These are phyloP conservation scores for Diplogasteroides magnus DNA, from an alignment of 1,140 invertebrate species.

Conservation along the genomic window DNA sequence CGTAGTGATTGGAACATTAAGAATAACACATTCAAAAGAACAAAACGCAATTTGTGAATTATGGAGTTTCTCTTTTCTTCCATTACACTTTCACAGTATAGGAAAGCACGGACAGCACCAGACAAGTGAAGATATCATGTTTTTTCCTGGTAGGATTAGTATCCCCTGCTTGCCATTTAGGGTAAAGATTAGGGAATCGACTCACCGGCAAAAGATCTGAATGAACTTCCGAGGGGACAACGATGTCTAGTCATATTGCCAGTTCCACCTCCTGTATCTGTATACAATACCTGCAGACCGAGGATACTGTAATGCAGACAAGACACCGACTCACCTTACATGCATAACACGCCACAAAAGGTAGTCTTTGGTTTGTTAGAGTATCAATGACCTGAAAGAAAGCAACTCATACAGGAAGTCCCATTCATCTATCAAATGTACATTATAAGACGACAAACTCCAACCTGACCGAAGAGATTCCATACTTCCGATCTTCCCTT, in stretches of 20 bases:
- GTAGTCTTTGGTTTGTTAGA: conserved; percentile 42
- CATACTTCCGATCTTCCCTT: conserved; percentile 53
- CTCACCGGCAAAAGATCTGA: conserved; percentile 41
- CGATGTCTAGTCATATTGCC: conserved; percentile 48
- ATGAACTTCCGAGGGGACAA: conserved; percentile 51
- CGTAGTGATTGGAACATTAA: too few species aligned
- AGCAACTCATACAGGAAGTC: not conserved
- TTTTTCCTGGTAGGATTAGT: not conserved
- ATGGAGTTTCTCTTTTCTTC: not conserved
- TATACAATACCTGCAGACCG: conserved; percentile 40
- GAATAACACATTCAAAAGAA: not conserved
- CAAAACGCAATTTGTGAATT: not conserved
- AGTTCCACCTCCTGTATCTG: conserved; percentile 52
- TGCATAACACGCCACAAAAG: conserved; percentile 52
- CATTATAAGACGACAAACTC: not conserved
- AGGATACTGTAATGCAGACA: not conserved
- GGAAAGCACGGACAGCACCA: not conserved
- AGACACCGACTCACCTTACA: conserved; percentile 39
- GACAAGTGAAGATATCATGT: not conserved
- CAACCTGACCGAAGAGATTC: conserved; percentile 52
- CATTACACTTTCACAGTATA: not conserved
- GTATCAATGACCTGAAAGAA: conserved; percentile 42
- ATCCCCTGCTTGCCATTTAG: not conserved
- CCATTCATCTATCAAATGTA: not conserved
- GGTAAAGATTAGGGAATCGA: conserved; percentile 7